Base-by-base conservation (phyloP, 2,113 vertebrate genomes). In the Ciconia stormi region DNA sequence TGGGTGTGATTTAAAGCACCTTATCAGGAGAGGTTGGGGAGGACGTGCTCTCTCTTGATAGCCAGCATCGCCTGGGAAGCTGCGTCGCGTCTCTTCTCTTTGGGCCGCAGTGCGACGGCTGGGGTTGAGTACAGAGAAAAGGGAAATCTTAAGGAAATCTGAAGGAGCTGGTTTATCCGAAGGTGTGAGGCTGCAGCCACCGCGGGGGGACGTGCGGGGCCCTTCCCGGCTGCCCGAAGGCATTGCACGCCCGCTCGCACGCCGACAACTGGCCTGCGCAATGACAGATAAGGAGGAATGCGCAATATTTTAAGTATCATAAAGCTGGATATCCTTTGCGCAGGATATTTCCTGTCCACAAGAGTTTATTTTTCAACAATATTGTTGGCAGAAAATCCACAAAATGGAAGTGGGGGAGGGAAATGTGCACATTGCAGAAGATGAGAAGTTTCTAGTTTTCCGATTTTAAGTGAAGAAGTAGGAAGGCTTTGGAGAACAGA, bases 181-280 rank as follows among this genome's bases (percentile, higher is more conserved):
- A 93, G 17, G 47, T 53, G 29, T 42, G 58, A 62, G 4, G 38
- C 11, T 17, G 26, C 27, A 26, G 29, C 38, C 5, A 6, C 13
- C 1, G 3, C 0, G 1, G 13, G n/a, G 53, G 44, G 11, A 18
- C 29, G 4, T 10, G 34, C 2, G 8, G 44, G 76, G 29, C 70
- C 82, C 21, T 91, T 86, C n/a, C 69, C 4, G 15, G 52, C 46
- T 2, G 2, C 56, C 72, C 15, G 0, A 49, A 62, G 58, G 69
- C 0, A 0, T 76, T 30, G 25, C 5, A 5, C 11, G 2, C 3
- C 23, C 15, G 5, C 55, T 44, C 0, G 2, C 38, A 6, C 4
- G 4, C 52, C 1, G 0, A 29, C 59, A 83, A 23, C 62, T 27
- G 47, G 27, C 15, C 22, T 6, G 70, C 1, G 6, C 7, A 2